These are phyloP conservation scores for Charanyca ferruginea DNA, from an alignment of 2,888 invertebrate genomes.

Conservation along the genomic window DNA sequence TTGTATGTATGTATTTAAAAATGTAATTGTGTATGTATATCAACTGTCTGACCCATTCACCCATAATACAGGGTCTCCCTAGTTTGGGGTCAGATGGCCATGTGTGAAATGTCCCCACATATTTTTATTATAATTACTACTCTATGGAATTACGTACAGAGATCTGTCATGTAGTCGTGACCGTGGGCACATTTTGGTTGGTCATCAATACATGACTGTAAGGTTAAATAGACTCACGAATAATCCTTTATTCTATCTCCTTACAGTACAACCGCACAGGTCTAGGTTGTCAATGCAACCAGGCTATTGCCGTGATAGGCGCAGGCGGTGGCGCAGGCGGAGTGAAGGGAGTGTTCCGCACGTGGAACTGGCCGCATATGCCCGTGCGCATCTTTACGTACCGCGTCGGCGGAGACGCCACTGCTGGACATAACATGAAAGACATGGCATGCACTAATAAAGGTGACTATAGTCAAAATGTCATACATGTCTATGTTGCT, in stretches of 20 bases:
- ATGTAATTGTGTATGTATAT: too few species aligned
- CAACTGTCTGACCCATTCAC: too few species aligned
- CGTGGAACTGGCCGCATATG: conserved; percentile 98
- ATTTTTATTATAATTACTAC: too few species aligned
- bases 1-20: too few species aligned
- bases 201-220: too few species aligned
- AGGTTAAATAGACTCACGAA: neutral
- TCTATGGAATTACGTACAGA: too few species aligned
- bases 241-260: conserved; percentile 3
- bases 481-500: too few species aligned
- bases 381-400: conserved; percentile 99
- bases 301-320: conserved; percentile 99
- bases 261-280: conserved; percentile 95
- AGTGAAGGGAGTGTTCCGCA: conserved; percentile 92
- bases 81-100: too few species aligned
- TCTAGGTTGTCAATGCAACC: conserved; percentile 98
- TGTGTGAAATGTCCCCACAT: too few species aligned
- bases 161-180: too few species aligned
- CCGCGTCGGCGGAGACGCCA: conserved; percentile 97
- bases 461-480: conserved; percentile 90
- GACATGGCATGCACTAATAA: conserved; percentile 99
- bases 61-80: too few species aligned
- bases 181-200: too few species aligned
- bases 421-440: conserved; percentile 96
- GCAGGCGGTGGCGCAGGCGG: conserved; percentile 97